phyloP scores from a whole-genome alignment of 64 coral and sea anemone genomes.

The Dendrophyllia cribrosa region DNA sequence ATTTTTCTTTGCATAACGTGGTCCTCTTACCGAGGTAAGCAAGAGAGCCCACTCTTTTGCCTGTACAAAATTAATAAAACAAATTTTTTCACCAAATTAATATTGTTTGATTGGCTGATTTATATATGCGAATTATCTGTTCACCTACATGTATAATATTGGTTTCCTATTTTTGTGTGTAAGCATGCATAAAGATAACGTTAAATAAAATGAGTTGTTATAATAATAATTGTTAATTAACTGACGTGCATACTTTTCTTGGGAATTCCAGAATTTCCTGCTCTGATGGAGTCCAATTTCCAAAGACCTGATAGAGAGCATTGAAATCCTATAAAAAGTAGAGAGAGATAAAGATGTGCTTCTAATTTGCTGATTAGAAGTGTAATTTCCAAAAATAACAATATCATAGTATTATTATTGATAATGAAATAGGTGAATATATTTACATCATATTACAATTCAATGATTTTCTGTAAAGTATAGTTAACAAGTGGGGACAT shows the following conservation, averaged over 20 bases:
- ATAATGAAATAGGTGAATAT: no score
- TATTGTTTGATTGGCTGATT: neutral
- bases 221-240: neutral
- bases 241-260: neutral
- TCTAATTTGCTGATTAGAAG: no score
- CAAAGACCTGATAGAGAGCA: conserved; percentile 6
- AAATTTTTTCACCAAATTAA: neutral
- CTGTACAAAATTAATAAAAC: neutral
- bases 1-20: neutral
- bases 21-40: neutral
- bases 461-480: no score
- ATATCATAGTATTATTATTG: no score
- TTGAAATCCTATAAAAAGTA: conserved; percentile 16
- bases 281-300: conserved; percentile 21
- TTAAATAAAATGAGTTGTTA: neutral
- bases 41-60: neutral
- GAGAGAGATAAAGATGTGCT: no score
- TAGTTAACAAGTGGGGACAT: no score
- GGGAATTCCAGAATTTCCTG: conserved; percentile 7
- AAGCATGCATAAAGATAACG: neutral
- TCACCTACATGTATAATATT: no score
- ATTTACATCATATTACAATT: no score
- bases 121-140: neutral
- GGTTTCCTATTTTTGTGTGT: neutral
- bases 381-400: no score